phyloP scores from a whole-genome alignment of 2,797 vertebrate genomes.

The Phataginus tetradactyla region DNA sequence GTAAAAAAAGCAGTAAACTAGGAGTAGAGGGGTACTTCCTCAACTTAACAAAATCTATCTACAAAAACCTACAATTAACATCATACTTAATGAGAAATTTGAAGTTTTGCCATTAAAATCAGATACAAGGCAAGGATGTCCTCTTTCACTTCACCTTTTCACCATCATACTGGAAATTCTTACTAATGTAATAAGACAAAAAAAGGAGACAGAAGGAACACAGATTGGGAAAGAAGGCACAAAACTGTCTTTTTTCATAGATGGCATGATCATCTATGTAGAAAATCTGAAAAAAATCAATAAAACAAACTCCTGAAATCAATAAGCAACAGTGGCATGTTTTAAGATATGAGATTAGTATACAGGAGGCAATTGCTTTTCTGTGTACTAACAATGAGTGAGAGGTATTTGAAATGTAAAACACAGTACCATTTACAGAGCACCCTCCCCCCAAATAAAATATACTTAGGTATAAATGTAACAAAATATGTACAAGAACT shows the following conservation, averaged over 20 bases:
- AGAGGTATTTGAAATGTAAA: too few relatives aligned
- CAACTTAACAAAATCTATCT: background rate
- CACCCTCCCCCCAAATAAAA: too few relatives aligned
- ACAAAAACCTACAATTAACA: background rate
- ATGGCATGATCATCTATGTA: too few relatives aligned
- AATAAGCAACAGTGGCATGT: too few relatives aligned
- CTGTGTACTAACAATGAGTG: too few relatives aligned
- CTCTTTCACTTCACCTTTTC: background rate
- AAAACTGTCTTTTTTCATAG: background rate
- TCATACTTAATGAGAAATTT: background rate
- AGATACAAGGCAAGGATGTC: background rate
- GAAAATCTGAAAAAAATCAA: too few relatives aligned
- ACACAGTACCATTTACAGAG: too few relatives aligned
- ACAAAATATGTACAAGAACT: too few relatives aligned
- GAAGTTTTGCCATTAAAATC: background rate
- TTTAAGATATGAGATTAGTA: too few relatives aligned
- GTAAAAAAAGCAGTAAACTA: background rate
- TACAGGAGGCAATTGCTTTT: too few relatives aligned
- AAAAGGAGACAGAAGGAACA: background rate
- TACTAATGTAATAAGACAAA: background rate
- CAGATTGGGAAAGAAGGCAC: background rate
- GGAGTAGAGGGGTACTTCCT: background rate
- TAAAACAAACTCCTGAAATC: too few relatives aligned
- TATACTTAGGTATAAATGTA: too few relatives aligned
- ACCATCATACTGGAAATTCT: background rate